A percentile compares a stretch with the other conserved stretches of the same genome.
These are phyloP conservation scores for Cyphomyrus discorhynchus DNA, from an alignment of 2,113 vertebrate species.

Conservation along the genomic window DNA sequence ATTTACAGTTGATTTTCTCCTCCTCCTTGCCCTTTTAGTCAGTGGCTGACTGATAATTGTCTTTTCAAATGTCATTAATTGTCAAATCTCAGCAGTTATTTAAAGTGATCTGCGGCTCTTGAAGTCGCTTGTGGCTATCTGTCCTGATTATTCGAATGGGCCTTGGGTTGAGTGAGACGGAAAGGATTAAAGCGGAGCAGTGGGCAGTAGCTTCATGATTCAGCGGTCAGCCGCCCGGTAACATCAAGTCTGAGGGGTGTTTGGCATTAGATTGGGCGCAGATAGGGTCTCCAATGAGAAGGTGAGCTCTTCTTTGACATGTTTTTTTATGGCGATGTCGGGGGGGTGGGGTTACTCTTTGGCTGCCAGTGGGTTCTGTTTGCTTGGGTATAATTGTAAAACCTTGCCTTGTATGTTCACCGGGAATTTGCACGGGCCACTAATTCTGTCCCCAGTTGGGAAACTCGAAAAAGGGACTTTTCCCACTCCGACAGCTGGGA, in stretches of 20 bases:
- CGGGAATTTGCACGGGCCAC: neutral
- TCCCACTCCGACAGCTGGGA: neutral
- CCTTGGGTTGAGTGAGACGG: slow-evolving; percentile 11
- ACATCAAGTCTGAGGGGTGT: neutral
- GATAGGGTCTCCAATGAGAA: neutral
- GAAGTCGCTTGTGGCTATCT: neutral
- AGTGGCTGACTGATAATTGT: neutral
- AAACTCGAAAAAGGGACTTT: neutral
- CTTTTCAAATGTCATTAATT: neutral
- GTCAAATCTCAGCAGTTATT: slow-evolving; percentile 16
- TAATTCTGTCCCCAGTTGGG: neutral
- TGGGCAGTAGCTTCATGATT: neutral
- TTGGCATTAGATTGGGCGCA: neutral
- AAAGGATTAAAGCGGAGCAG: neutral
- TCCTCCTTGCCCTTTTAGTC: neutral
- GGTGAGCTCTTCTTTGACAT: neutral
- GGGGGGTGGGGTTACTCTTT: slow-evolving; percentile 17
- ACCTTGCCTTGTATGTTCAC: neutral
- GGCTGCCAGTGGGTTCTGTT: neutral
- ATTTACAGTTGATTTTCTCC: neutral
- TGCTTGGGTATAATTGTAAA: neutral
- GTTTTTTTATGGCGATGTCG: neutral
- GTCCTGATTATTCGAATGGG: slow-evolving; percentile 19
- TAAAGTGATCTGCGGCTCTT: neutral
- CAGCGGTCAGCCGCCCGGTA: neutral